Evolutionary conservation across 2,888 invertebrate genomes (phyloP).

Genomic region (Latrodectus hesperus): DNA sequence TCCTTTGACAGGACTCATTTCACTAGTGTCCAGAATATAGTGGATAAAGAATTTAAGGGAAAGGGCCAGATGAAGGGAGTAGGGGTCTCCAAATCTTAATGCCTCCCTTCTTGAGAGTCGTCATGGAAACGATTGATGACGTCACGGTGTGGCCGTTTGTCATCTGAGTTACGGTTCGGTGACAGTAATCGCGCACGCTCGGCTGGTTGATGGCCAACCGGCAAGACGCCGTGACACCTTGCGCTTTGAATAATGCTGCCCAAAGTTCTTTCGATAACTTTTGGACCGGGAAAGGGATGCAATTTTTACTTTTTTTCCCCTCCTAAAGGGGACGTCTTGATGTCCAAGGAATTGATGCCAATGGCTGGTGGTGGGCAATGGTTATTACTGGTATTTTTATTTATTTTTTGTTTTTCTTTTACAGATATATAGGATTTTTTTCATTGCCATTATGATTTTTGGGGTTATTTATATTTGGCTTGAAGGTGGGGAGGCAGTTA

Average conservation of each 20-base stretch:
- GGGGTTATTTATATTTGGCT: slow-evolving; percentile 55
- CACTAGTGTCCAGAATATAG: slow-evolving; percentile 30
- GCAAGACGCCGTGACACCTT: slow-evolving; percentile 67
- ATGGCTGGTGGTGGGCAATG: slow-evolving; percentile 27
- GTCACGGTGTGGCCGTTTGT: slow-evolving; percentile 67
- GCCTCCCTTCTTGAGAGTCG: slow-evolving; percentile 63
- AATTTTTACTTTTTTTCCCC: slow-evolving; percentile 34
- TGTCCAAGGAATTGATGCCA: slow-evolving; percentile 66
- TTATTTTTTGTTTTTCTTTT: slow-evolving; percentile 9
- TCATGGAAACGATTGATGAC: slow-evolving; percentile 69
- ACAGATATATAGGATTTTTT: slow-evolving; percentile 13
- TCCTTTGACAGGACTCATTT: slow-evolving; percentile 10
- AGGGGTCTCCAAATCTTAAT: slow-evolving; percentile 49
- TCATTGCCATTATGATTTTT: slow-evolving; percentile 47
- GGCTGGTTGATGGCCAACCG: slow-evolving; percentile 66
- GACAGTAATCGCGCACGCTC: slow-evolving; percentile 68
- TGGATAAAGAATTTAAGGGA: slow-evolving; percentile 61
- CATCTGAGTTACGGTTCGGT: slow-evolving; percentile 66
- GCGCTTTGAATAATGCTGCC: slow-evolving; percentile 67
- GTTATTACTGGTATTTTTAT: slow-evolving; percentile 49
- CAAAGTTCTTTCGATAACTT: slow-evolving; percentile 56
- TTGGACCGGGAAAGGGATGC: slow-evolving; percentile 32
- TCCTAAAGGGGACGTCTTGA: slow-evolving; percentile 35
- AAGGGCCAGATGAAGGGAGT: slow-evolving; percentile 37
- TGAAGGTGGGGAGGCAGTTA: slow-evolving; percentile 17